Percentiles rank a stretch among this genome's conserved stretches.
These are phyloP conservation scores for Hippoglossus stenolepis DNA, from an alignment of 2,113 vertebrate species.

Conservation along the genomic window DNA sequence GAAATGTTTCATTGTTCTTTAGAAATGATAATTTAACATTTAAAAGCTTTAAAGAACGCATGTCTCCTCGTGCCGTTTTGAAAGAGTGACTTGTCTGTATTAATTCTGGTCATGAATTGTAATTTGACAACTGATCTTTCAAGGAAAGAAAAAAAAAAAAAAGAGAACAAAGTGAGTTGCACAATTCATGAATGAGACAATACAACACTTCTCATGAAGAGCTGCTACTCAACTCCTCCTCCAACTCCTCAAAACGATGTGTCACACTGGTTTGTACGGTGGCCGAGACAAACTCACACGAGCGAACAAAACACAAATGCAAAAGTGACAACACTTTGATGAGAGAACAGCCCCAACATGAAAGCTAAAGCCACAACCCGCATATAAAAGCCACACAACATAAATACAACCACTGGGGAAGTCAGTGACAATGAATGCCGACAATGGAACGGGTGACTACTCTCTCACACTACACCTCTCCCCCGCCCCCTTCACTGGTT, in stretches of 20 bases:
- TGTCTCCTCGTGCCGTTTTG: conserved; percentile 26
- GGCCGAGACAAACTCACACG: too few species aligned
- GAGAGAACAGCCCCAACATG: too few species aligned
- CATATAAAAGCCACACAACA: too few species aligned
- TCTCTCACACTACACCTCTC: too few species aligned
- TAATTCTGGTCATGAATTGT: conserved; percentile 39
- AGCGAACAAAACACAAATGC: too few species aligned
- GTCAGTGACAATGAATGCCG: too few species aligned
- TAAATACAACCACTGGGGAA: too few species aligned
- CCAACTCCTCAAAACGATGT: conserved; percentile 49
- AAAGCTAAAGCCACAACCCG: too few species aligned
- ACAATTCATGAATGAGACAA: conserved; percentile 45
- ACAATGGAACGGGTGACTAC: too few species aligned
- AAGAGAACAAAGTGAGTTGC: conserved; percentile 29
- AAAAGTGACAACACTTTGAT: too few species aligned
- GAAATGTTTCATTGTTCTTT: conserved; percentile 59
- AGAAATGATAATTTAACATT: conserved; percentile 32
- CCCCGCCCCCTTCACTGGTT: too few species aligned
- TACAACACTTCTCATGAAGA: conserved; percentile 40
- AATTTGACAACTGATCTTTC: conserved; percentile 60
- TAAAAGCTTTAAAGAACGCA: conserved; percentile 35
- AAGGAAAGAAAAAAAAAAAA: neutral
- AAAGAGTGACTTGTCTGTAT: conserved; percentile 26
- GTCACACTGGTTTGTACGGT: conserved; percentile 18
- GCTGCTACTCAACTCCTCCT: conserved; percentile 3